These are phyloP conservation scores for Scaptomyza montana DNA, from an alignment of 1,140 invertebrate species.

Conservation along the genomic window DNA sequence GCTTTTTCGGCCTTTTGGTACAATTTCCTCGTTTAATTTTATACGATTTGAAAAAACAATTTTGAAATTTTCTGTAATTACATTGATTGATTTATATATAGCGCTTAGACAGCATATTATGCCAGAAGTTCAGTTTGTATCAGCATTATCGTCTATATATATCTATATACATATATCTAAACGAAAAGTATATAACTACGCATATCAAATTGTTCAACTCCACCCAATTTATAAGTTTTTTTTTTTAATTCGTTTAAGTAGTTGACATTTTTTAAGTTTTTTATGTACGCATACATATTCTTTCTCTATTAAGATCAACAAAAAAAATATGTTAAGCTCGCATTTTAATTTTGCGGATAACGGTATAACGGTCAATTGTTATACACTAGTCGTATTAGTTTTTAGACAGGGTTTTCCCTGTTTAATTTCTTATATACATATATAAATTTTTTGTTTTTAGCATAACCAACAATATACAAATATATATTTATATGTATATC, in stretches of 20 bases:
- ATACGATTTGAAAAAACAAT: conserved; percentile 3
- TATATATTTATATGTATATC: conserved; percentile 23
- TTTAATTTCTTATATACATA: neutral
- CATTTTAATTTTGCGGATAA: conserved; percentile 37
- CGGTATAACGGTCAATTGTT: conserved; percentile 31
- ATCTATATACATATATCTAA: conserved; percentile 32
- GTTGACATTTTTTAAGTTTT: conserved; percentile 60
- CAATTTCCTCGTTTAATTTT: conserved; percentile 8
- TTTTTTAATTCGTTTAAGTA: conserved; percentile 68
- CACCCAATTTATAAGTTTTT: conserved; percentile 79
- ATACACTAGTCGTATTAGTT: conserved; percentile 16
- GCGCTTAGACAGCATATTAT: conserved; percentile 7
- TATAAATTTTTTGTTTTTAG: conserved; percentile 27
- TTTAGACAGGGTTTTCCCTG: conserved; percentile 20
- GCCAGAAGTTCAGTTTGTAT: conserved; percentile 58
- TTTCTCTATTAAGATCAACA: conserved; percentile 7
- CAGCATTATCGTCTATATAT: conserved; percentile 21
- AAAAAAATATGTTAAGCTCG: conserved; percentile 3
- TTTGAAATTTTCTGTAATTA: conserved; percentile 15
- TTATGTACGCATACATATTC: conserved; percentile 5
- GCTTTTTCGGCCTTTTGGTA: conserved; percentile 43
- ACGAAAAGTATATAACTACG: conserved; percentile 8
- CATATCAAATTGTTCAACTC: conserved; percentile 66
- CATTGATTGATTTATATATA: conserved; percentile 14
- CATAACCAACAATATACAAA: conserved; percentile 30